These are phyloP conservation scores for Drosophila willistoni DNA, from an alignment of 1,140 invertebrate genomes.

Conservation along the genomic window DNA sequence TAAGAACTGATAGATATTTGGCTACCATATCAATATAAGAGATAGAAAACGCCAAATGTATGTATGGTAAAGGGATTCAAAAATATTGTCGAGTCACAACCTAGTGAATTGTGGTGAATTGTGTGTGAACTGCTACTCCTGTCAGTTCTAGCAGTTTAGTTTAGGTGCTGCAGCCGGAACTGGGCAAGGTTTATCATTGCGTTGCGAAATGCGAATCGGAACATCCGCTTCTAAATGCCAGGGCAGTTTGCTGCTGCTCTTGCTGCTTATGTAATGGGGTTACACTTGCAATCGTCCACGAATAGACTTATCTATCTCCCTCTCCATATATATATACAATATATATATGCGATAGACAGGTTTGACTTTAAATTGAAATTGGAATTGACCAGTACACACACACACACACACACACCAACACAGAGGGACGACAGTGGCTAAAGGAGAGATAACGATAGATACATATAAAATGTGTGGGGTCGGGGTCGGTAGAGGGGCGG, in stretches of 20 bases:
- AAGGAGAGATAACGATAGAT: conserved; percentile 23
- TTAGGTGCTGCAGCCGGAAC: conserved; percentile 58
- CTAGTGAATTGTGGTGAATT: too few species aligned
- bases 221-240: conserved; percentile 79
- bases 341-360: conserved; percentile 28
- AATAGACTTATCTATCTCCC: background rate
- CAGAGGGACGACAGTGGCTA: conserved; percentile 1
- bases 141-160: background rate
- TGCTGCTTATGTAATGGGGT: conserved; percentile 48
- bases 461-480: conserved; percentile 9
- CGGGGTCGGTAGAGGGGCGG: background rate
- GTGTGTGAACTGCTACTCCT: too few species aligned
- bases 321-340: conserved; percentile 13
- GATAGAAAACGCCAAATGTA: too few species aligned
- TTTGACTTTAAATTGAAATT: conserved; percentile 53
- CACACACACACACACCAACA: background rate
- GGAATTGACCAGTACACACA: conserved; percentile 41
- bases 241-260: conserved; percentile 43
- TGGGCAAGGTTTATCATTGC: conserved; percentile 71
- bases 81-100: too few species aligned
- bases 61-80: too few species aligned
- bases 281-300: conserved; percentile 12
- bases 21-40: too few species aligned
- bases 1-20: too few species aligned
- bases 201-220: conserved; percentile 79